Evolutionary conservation across 2,113 vertebrate genomes (phyloP), one percentile per base, ranked within the genome.

Genomic region (Recurvirostra avosetta): DNA sequence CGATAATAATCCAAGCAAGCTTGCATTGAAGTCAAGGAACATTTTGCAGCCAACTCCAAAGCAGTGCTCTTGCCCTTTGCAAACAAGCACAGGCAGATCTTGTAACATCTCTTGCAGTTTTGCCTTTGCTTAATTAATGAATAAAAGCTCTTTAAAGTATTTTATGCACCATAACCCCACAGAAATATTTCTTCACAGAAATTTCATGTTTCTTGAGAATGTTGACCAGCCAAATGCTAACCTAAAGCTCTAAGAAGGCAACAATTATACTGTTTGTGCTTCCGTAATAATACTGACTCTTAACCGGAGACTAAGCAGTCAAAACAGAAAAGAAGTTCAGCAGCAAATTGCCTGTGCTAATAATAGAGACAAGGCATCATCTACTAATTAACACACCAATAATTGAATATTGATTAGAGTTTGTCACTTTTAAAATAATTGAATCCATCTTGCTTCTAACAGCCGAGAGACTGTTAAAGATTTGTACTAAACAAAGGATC

Each of bases 341-440:
- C 92, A 96, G 77, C 43, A 91, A 88, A 90, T 27, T 91, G 85
- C 34, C 82, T 73, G 76, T 83, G 76, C 93, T 96, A 97, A 97
- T 97, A 98, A 97, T 34, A 95, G 62, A 96, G 88, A 95, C 61
- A 95, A 95, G 59, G 79, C 78, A 97, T 98, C 94, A 97, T 94
- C 86, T 97, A 79, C 94, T 97, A 96, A 98, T 98, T 98, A 98
- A 97, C 96, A 97, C 85, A 94, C 91, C 94, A 97, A 97, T 98
- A 98, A 97, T 77, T 95, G 89, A 97, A 96, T 98, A 98, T 98
- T 97, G 98, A 98, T 98, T 95, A 94, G 94, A 96, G 77, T 96
- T 97, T 97, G 93, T 96, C 94, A 97, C 95, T 92, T 93, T 94
- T 49, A 90, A 97, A 97, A 97, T 97, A 97, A 98, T n/a, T 97